phyloP scores from a whole-genome alignment of 1,140 invertebrate genomes.

The Chlorops oryzae region DNA sequence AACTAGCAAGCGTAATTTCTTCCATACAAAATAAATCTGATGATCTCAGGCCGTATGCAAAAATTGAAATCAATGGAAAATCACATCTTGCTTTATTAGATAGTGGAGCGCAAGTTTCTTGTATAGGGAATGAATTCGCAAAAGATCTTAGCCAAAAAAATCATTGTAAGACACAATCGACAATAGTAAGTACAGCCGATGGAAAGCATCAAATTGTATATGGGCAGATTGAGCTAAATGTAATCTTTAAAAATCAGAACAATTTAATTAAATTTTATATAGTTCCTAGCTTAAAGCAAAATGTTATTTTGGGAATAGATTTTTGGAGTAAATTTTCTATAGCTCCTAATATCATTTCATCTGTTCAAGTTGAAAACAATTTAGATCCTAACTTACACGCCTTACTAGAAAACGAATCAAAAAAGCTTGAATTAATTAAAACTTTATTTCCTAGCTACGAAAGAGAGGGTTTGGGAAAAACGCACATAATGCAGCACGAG shows the following conservation, averaged over 20 bases:
- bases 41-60: slow-evolving; percentile 1
- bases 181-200: background rate
- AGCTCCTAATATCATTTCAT: background rate
- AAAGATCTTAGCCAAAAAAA: background rate
- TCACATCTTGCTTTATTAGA: background rate
- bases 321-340: background rate
- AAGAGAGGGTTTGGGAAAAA: slow-evolving; percentile 19
- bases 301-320: background rate
- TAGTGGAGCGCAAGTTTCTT: background rate
- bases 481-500: slow-evolving; percentile 20
- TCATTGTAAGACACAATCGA: background rate
- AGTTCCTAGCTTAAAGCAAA: background rate
- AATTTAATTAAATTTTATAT: background rate
- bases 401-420: background rate
- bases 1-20: background rate
- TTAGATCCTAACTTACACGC: background rate
- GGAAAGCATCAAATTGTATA: background rate
- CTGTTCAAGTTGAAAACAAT: background rate
- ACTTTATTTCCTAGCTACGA: slow-evolving; percentile 5
- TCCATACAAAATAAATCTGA: background rate
- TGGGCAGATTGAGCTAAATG: background rate
- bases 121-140: background rate
- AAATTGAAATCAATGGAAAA: background rate
- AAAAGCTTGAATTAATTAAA: background rate
- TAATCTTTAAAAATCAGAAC: background rate